phyloP scores from a whole-genome alignment of 2,797 vertebrate genomes.

The Myioborus miniatus region DNA sequence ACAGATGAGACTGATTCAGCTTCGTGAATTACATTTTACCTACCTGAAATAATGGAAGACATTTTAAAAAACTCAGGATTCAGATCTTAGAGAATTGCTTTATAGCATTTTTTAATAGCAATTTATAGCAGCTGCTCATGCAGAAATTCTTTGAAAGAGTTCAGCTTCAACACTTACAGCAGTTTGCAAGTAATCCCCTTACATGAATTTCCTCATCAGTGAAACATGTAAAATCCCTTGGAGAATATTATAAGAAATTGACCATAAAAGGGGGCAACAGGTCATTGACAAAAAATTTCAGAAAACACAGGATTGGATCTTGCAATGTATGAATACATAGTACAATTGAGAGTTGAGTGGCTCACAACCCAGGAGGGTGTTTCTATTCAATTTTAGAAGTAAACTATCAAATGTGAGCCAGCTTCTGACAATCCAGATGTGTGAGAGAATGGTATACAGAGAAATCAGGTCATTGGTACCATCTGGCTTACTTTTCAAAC shows the following conservation, averaged over 20 bases:
- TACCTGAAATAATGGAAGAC: neutral
- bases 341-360: neutral
- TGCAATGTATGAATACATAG: neutral
- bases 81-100: neutral
- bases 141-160: neutral
- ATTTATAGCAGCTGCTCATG: neutral
- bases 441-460: neutral
- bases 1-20: neutral
- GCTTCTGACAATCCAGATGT: neutral
- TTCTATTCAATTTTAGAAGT: neutral
- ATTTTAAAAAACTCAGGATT: neutral
- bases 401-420: neutral
- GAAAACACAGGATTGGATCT: neutral
- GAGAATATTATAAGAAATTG: neutral
- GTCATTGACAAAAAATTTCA: neutral
- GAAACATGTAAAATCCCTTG: neutral
- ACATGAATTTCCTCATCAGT: neutral
- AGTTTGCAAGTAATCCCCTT: neutral
- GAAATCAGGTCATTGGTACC: neutral
- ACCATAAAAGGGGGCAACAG: fast-evolving
- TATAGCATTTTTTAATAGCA: neutral
- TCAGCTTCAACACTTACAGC: neutral
- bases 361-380: neutral
- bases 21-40: neutral
- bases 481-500: neutral